Percentiles rank a stretch among this genome's conserved stretches.
Conservation (phyloP, 2,113 vertebrate species). For the Mesitornis unicolor region DNA sequence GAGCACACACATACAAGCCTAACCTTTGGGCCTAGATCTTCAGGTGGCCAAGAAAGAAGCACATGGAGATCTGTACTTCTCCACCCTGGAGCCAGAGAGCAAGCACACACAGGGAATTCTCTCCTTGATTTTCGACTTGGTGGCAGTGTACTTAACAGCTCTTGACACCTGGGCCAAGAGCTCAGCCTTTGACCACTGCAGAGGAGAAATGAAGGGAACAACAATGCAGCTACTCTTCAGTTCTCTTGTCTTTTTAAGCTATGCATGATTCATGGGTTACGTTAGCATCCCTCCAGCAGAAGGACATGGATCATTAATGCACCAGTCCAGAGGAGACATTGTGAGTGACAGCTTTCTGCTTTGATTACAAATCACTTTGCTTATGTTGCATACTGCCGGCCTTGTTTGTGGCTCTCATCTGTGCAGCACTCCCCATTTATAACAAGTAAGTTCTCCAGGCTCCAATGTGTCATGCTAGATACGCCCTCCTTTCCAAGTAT, state of each 20-base stretch:
- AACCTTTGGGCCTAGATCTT: not conserved
- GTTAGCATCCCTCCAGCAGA: not conserved
- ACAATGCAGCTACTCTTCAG: not conserved
- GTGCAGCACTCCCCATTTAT: not conserved
- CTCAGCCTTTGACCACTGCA: not conserved
- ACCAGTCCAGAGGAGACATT: not conserved
- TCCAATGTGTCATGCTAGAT: not conserved
- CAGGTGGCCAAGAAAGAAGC: not conserved
- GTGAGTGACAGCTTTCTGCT: not conserved
- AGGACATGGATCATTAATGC: not conserved
- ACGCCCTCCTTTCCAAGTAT: not conserved
- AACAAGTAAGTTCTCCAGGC: not conserved
- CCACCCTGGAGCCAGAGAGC: not conserved
- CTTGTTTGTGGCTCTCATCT: not conserved
- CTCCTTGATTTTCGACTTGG: not conserved
- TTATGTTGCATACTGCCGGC: not conserved
- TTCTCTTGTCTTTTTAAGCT: not conserved
- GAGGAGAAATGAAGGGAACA: not conserved
- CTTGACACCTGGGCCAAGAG: not conserved
- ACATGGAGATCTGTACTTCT: not conserved
- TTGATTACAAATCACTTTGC: not conserved
- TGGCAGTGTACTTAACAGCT: not conserved
- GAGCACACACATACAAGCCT: not conserved
- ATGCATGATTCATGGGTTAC: not conserved
- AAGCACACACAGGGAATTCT: not conserved